Base-by-base conservation (phyloP, 2,888 invertebrate species). In the Belgica antarctica region DNA sequence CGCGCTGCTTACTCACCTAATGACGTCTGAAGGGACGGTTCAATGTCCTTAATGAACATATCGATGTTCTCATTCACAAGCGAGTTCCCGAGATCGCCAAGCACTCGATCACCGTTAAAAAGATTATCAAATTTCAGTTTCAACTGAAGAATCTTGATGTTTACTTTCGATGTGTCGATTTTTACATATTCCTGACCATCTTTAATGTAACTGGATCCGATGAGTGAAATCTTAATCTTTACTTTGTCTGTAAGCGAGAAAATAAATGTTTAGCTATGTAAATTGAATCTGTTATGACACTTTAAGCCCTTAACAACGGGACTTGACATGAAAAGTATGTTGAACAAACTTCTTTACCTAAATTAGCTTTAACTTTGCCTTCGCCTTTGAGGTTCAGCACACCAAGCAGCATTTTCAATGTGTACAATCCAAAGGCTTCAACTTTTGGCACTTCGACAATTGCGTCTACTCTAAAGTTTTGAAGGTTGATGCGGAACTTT, bases 41-140 rank as follows among this genome's bases (percentile, higher is more conserved):
- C 70, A 47, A 70, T 47, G 15, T 70, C 70, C 4, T 5, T 3
- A 1, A 70, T 24, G 15, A 70, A 52, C 22, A 52, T 8, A 24
- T 70, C 24, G 5, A 62, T 17, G 28, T 70, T 70, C 1, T 71
- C 17, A 31, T 71, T 71, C 3, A 71, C 19, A 19, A 71, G 27
- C 12, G 12, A 2, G 61, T 71, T 70, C 1, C 63, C 59, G 7
- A 46, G 52, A 34, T 70, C 71, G n/a, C 62, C 59, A 5, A 71
- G 59, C 1, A 59, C 52, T 28, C 70, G 70, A 36, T 71, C 62
- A 31, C 66, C 70, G 4, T 70, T 71, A 31, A 70, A 71, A 15
- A 71, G 65, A 66, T 70, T 46, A 4, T 24, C 24, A 5, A 71
- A 25, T 22, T 71, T 10, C 2, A 71, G 28, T 3, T 24, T 7